Evolutionary conservation across 2,797 vertebrate species (phyloP).

Genomic region (Pantherophis alleghaniensis): DNA sequence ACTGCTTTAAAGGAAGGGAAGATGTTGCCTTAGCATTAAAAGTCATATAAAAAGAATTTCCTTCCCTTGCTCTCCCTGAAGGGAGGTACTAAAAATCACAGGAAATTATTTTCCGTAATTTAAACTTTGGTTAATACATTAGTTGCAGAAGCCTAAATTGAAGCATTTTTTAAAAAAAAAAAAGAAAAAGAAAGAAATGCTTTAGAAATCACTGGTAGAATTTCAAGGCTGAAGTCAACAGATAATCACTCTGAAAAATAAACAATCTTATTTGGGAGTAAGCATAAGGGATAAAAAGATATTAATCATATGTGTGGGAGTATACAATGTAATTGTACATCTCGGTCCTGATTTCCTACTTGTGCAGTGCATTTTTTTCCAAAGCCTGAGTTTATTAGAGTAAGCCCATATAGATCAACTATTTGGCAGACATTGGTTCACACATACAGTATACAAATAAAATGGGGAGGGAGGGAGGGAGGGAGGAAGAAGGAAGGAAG

Average conservation of each 20-base stretch:
- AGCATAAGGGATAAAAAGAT: not conserved
- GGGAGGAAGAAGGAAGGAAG: no score
- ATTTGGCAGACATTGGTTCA: not conserved
- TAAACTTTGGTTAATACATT: conserved; percentile 58
- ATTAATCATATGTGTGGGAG: not conserved
- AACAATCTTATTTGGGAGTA: conserved; percentile 36
- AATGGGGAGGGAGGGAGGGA: not conserved
- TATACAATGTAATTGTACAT: not conserved
- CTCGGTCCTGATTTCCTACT: not conserved
- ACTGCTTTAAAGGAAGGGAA: conserved; percentile 29
- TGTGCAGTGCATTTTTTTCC: not conserved
- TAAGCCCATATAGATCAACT: not conserved
- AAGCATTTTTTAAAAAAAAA: not conserved
- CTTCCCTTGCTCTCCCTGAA: not conserved
- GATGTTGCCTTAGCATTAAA: conserved; percentile 62
- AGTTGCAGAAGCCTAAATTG: conserved; percentile 56
- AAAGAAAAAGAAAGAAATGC: conserved; percentile 24
- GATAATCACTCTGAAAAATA: conserved; percentile 34
- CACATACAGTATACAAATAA: not conserved
- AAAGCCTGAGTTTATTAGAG: not conserved
- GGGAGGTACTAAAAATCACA: conserved; percentile 36
- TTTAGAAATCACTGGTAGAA: conserved; percentile 50
- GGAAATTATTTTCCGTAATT: conserved; percentile 62
- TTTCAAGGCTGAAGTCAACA: conserved; percentile 55
- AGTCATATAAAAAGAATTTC: conserved; percentile 55